Base-by-base conservation (phyloP, 2,888 invertebrate species). In the Scelioninae gen. 2 region DNA sequence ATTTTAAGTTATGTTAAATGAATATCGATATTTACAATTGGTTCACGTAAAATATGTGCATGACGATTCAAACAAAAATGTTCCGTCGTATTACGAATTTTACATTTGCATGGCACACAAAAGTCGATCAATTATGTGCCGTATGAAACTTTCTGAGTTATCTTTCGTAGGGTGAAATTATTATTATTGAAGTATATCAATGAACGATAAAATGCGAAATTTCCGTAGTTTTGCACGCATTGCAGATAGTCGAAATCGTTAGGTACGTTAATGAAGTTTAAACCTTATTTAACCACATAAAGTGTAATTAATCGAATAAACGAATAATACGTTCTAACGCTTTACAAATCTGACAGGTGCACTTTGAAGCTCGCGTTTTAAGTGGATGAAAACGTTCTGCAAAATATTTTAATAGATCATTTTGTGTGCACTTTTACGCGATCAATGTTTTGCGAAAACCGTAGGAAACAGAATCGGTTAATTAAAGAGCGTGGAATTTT, bases 101-200 rank as follows among this genome's bases (percentile, higher is more conserved):
- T n/a, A n/a, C n/a, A 43, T 19, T 19, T 43, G 19, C 19, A 45
- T 25, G 25, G 5, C 13, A 13, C 7, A 13, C 45, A 25, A 46
- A 25, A 46, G 13, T 25, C 25, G 16, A 13, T 46, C 25, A 46
- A 46, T 46, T 46, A 16, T 7, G 13, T 7, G 45, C 6, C 9
- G 9, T n/a, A n/a, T n/a, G 22, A 46, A 46, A 46, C 25, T 46
- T 46, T 46, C 13, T 46, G 45, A 46, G 13, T 46, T 46, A 13
- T 2, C 15, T 13, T 46, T 46, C 2, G 15, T 46, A 43, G 22
- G 25, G 13, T 5, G 25, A 46, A 46, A 28, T 46, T 46, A 25
- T 46, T 22, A 46, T 46, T 46, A 46, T 46, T 25, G 3, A 15
- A 25, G 45, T 25, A 46, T 15, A 15, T 46, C 22, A 46, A 46